Conservation (phyloP, 53 echinoderm and acorn worm genomes). For the Astropecten irregularis region DNA sequence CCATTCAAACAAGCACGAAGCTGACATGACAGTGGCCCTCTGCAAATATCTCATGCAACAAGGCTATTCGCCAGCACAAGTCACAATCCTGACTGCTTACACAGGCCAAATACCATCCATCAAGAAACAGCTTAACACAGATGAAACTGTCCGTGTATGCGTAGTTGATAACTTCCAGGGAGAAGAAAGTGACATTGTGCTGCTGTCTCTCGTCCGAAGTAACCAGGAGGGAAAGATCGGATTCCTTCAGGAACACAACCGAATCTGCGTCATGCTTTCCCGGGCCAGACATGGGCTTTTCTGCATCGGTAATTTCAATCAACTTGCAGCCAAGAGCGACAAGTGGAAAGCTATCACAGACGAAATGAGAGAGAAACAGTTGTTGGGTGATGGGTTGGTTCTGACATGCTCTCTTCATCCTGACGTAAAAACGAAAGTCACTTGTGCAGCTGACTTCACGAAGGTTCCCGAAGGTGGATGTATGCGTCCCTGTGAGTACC, state of each 20-base stretch:
- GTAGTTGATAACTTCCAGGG: conserved; percentile 93
- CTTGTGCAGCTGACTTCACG: conserved; percentile 64
- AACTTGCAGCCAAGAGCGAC: conserved; percentile 56
- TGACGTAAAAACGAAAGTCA: conserved; percentile 40
- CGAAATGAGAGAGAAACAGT: conserved; percentile 35
- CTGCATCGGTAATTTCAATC: conserved; percentile 86
- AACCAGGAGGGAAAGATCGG: conserved; percentile 85
- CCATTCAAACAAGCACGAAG: conserved; percentile 81
- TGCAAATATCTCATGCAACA: conserved; percentile 83
- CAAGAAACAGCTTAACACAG: conserved; percentile 41
- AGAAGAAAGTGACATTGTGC: conserved; percentile 91
- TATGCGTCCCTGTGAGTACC: conserved; percentile 45
- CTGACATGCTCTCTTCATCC: conserved; percentile 78
- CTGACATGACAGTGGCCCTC: conserved; percentile 62
- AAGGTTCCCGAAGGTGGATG: conserved; percentile 80
- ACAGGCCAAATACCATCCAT: conserved; percentile 74
- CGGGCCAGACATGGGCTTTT: conserved; percentile 84
- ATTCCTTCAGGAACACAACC: conserved; percentile 82
- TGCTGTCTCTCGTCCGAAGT: conserved; percentile 91
- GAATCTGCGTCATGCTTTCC: conserved; percentile 93
- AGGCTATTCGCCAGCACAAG: conserved; percentile 75
- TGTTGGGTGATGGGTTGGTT: conserved; percentile 41
- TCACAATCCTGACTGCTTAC: conserved; percentile 84
- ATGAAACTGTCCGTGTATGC: conserved; percentile 67
- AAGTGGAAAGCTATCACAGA: conserved; percentile 80